Evolutionary conservation across 30 jellyfish, hydroid and myxozoan species (phyloP), one percentile per base, ranked within the genome.

Genomic region (Cassiopea xamachana): DNA sequence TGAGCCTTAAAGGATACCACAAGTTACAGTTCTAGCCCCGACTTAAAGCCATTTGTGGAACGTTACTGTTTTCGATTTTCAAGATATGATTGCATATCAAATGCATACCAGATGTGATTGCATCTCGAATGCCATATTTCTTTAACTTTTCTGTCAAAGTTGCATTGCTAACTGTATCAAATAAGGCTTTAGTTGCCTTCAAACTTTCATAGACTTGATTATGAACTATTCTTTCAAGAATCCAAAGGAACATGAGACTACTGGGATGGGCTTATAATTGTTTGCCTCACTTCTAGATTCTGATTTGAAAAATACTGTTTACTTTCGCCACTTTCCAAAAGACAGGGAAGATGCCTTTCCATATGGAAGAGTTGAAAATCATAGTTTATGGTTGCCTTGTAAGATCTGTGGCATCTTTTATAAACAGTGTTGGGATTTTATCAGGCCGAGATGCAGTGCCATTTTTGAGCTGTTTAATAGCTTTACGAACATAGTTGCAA

Each of bases 1-100:
- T 47, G 90, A 81, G 51, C 90, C 90, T 81, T 81, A 81, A 5
- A 72, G 90, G 70, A 81, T 81, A 13, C 90, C 90, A 49, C 90
- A 81, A 10, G 81, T 81, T 67, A 81, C 80, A 7, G 43, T 17
- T 69, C 68, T 81, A 62, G 90, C 90, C 81, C 72, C 58, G 90
- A 61, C 80, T 81, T 12, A 17, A 45, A 49, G 15, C 90, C 80
- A 69, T 81, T 80, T 8, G 27, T 10, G 46, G 68, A 7, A 12
- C 79, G 27, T 51, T 18, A 80, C 48, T 80, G 89, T 59, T 68
- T 48, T 70, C 85, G 68, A 47, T 39, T 16, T 7, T 69, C 75
- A 39, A 68, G 84, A 5, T 83, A 83, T 39, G 91, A 83, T 46
- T 51, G 58, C 39, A 27, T 0, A 83, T 67, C 91, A 76, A 68